Evolutionary conservation across 2,113 vertebrate species (phyloP).

Genomic region (Tetrax tetrax): DNA sequence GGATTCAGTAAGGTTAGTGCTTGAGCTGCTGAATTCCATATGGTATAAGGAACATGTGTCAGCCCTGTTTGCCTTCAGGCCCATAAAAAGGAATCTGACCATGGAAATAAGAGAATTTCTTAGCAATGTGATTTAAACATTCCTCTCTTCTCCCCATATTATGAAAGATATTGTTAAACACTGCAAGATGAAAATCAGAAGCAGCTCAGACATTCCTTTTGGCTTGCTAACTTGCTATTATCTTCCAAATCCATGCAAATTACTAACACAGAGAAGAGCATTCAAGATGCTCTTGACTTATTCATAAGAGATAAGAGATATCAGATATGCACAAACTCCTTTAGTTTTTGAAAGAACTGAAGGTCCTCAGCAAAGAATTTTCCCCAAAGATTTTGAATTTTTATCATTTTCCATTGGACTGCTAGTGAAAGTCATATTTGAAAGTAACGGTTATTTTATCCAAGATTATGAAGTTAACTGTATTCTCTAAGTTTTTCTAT

Average conservation of each 20-base stretch:
- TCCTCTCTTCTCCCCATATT: neutral
- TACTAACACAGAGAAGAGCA: neutral
- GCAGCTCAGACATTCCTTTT: neutral
- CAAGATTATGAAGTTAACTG: neutral
- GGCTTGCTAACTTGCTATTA: neutral
- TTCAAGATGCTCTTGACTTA: constrained; percentile 29
- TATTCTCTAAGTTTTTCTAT: neutral
- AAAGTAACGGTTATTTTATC: neutral
- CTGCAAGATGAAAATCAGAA: constrained; percentile 34
- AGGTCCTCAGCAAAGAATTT: neutral
- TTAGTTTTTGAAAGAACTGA: neutral
- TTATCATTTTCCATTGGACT: neutral
- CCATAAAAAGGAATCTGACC: neutral
- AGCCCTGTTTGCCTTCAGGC: neutral
- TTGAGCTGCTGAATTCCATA: neutral
- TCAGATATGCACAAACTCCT: neutral
- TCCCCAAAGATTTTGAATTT: neutral
- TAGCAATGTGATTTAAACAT: neutral
- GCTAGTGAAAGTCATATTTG: neutral
- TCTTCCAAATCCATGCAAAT: constrained; percentile 36
- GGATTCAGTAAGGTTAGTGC: neutral
- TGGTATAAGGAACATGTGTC: neutral
- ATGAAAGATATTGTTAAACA: neutral
- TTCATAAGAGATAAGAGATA: neutral
- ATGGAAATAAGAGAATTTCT: constrained; percentile 18